phyloP scores from a whole-genome alignment of 1,140 invertebrate genomes.

The Schlechtendalia chinensis region DNA sequence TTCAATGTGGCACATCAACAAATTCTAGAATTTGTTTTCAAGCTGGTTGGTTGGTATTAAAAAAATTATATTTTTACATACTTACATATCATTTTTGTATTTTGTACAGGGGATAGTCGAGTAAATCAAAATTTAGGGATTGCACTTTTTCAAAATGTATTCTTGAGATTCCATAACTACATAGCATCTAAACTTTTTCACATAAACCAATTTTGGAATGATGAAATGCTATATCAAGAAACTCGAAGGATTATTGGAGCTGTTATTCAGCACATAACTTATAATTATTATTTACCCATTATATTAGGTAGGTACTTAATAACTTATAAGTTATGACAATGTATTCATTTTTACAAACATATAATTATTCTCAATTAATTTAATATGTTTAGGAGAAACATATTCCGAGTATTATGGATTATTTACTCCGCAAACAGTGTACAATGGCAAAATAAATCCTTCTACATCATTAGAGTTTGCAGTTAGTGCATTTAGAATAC shows the following conservation, averaged over 20 bases:
- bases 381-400: slow-evolving; percentile 15
- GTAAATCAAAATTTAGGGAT: slow-evolving; percentile 78
- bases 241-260: slow-evolving; percentile 79
- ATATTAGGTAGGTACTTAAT: slow-evolving; percentile 65
- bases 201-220: slow-evolving; percentile 71
- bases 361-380: not conserved
- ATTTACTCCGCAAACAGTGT: slow-evolving; percentile 3
- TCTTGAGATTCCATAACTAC: slow-evolving; percentile 86
- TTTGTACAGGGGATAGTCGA: slow-evolving; percentile 66
- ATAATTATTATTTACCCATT: slow-evolving; percentile 80
- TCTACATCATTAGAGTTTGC: slow-evolving; percentile 36
- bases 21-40: slow-evolving; percentile 27
- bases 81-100: slow-evolving; percentile 1
- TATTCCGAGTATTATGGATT: slow-evolving; percentile 28
- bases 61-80: not conserved
- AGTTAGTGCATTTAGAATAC: slow-evolving; percentile 33
- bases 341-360: not conserved
- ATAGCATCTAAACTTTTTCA: slow-evolving; percentile 66
- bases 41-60: slow-evolving; percentile 6
- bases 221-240: slow-evolving; percentile 77
- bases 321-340: not conserved
- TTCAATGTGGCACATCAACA: slow-evolving; percentile 8
- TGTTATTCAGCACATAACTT: slow-evolving; percentile 85
- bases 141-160: slow-evolving; percentile 77
- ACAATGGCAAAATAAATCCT: slow-evolving; percentile 19